Evolutionary conservation across 2,888 invertebrate species (phyloP).

Genomic region (Agrypnus murinus): DNA sequence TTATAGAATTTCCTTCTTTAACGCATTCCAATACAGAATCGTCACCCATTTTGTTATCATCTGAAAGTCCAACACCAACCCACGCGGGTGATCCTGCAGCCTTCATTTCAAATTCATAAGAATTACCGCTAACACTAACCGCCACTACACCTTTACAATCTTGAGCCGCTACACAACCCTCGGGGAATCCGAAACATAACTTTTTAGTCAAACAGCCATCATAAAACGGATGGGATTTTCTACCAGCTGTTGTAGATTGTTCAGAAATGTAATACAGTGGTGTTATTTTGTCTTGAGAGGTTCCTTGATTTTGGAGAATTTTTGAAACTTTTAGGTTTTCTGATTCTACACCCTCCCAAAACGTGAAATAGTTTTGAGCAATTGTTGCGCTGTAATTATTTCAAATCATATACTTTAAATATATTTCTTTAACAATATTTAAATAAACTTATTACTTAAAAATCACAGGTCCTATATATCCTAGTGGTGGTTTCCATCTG

Average conservation of each 20-base stretch:
- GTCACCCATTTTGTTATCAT: slow-evolving; percentile 87
- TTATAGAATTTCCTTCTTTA: slow-evolving; percentile 77
- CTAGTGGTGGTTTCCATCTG: slow-evolving; percentile 84
- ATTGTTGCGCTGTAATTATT: slow-evolving; percentile 84
- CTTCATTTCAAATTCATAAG: slow-evolving; percentile 79
- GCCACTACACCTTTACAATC: slow-evolving; percentile 82
- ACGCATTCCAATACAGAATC: slow-evolving; percentile 90
- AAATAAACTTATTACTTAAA: slow-evolving; percentile 81
- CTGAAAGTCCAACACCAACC: slow-evolving; percentile 86
- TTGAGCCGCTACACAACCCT: slow-evolving; percentile 76
- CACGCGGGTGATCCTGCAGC: slow-evolving; percentile 71
- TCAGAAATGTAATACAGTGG: slow-evolving; percentile 69
- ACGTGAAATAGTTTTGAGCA: slow-evolving; percentile 83
- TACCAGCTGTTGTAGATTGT: slow-evolving; percentile 60
- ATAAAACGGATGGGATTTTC: slow-evolving; percentile 80
- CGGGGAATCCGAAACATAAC: slow-evolving; percentile 87
- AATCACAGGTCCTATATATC: slow-evolving; percentile 83
- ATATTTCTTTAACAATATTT: no score
- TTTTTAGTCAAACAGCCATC: slow-evolving; percentile 80
- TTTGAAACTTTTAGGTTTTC: slow-evolving; percentile 79
- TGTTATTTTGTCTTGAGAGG: slow-evolving; percentile 61
- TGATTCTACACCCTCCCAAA: slow-evolving; percentile 87
- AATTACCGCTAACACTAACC: slow-evolving; percentile 74
- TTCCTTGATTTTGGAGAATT: neutral
- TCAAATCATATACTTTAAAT: no score